Evolutionary conservation across 2,888 invertebrate genomes (phyloP), one percentile per base, ranked within the genome.

Genomic region (Lysandra bellargus): DNA sequence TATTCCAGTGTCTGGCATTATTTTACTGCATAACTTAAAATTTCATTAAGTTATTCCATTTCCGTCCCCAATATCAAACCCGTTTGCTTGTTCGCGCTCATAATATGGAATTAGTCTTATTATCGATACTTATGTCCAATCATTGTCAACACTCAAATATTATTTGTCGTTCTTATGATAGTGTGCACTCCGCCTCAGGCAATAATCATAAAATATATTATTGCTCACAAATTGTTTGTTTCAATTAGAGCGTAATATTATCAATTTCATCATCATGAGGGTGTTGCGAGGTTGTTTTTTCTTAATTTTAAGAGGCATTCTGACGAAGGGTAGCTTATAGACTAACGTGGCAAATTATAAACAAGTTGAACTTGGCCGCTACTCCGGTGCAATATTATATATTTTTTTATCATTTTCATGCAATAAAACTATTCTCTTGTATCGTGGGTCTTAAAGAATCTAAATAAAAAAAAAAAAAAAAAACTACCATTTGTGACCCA

Each of bases 231-330:
- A 44, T 74, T 74, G 23, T 74, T 74, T 37, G n/a, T 44, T n/a
- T 74, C 74, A 74, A 74, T 74, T 44, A 74, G 74, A 44, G 74
- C 44, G 74, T 44, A 74, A 74, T 74, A 74, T 74, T 44, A 44
- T 44, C n/a, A 74, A n/a, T 69, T 37, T 33, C 69, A 74, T 44
- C 44, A 74, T 74, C 74, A 74, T n/a, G 7, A 44, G 33, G 33
- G 5, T 37, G 69, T 69, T 69, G 69, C 5, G 33, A 33, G 1
- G 69, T 64, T 30, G 12, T 9, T 30, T 64, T 9, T 9, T 23
- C 14, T 69, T 14, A 33, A 37, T 14, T 12, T 69, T 37, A 33
- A 69, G 4, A 14, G 12, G 9, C 4, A 7, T 60, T 60, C 60
- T n/a, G 60, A 6, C 5, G 57, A 57, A 14, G 12, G 57, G 4